A percentile compares a stretch with the other conserved stretches of the same genome.
These are phyloP conservation scores for Coptotermes formosanus DNA, from an alignment of 1,140 invertebrate genomes.

Conservation along the genomic window DNA sequence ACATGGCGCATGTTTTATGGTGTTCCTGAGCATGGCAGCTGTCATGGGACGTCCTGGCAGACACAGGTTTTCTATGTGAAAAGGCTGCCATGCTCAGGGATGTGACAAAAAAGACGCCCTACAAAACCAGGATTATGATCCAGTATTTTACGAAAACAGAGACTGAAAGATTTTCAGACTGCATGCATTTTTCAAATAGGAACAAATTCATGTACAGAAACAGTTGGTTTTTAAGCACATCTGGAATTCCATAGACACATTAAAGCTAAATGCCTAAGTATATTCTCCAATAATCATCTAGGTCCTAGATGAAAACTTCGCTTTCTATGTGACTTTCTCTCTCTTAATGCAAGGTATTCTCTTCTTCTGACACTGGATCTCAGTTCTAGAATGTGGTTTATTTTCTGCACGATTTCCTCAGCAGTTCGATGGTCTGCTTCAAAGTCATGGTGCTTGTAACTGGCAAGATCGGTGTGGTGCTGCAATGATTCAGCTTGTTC, in stretches of 20 bases:
- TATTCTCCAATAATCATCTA: conserved; percentile 37
- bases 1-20: neutral
- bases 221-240: neutral
- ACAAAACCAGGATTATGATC: neutral
- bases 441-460: conserved; percentile 84
- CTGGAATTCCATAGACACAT: neutral
- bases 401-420: conserved; percentile 80
- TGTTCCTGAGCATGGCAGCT: no score
- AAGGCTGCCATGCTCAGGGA: no score
- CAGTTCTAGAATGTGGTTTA: conserved; percentile 83
- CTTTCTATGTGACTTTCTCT: conserved; percentile 59
- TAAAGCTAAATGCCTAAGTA: conserved; percentile 20
- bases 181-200: neutral
- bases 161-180: neutral
- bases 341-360: conserved; percentile 66
- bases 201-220: neutral
- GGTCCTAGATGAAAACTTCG: conserved; percentile 54
- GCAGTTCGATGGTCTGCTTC: conserved; percentile 74
- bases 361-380: conserved; percentile 72
- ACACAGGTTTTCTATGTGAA: no score
- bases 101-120: no score
- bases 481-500: conserved; percentile 6
- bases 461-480: conserved; percentile 47
- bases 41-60: no score
- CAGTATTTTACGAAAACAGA: neutral